Evolutionary conservation across 2,113 vertebrate species (phyloP).

Genomic region (Prunella himalayana): DNA sequence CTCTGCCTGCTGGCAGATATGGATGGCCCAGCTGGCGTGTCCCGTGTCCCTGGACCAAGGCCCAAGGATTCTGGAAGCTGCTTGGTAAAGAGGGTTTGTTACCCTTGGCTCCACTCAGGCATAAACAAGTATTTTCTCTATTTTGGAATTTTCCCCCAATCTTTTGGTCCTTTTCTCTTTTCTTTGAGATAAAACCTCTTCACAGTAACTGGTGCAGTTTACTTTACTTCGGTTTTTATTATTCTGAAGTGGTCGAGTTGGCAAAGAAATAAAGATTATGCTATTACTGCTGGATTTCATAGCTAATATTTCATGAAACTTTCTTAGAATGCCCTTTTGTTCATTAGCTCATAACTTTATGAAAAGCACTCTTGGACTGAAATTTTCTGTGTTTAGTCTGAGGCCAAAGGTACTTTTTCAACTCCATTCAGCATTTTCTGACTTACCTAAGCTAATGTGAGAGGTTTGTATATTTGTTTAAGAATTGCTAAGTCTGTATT

Average conservation of each 20-base stretch:
- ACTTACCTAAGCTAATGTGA: not conserved
- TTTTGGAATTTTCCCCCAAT: not conserved
- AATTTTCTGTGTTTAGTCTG: not conserved
- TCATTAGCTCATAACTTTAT: not conserved
- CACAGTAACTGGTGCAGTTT: not conserved
- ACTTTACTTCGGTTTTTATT: not conserved
- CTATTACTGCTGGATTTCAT: not conserved
- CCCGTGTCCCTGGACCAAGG: not conserved
- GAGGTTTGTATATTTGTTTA: not conserved
- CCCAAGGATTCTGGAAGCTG: conserved; percentile 18
- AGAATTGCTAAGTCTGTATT: not conserved
- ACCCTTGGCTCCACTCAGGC: not conserved
- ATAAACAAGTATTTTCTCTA: not conserved
- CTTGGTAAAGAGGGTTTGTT: not conserved
- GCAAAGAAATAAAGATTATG: conserved; percentile 1
- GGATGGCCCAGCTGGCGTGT: conserved; percentile 36
- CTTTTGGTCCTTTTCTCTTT: not conserved
- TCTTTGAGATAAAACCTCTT: not conserved
- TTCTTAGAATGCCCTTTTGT: not conserved
- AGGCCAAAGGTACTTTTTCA: not conserved
- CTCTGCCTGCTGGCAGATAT: not conserved
- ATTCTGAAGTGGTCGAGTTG: not conserved
- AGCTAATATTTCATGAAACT: not conserved
- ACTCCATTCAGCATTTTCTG: not conserved
- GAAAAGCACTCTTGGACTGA: not conserved